Percentiles rank a stretch among this genome's conserved stretches.
phyloP scores from a whole-genome alignment of 2,888 invertebrate genomes.

The Rosalia funebris region DNA sequence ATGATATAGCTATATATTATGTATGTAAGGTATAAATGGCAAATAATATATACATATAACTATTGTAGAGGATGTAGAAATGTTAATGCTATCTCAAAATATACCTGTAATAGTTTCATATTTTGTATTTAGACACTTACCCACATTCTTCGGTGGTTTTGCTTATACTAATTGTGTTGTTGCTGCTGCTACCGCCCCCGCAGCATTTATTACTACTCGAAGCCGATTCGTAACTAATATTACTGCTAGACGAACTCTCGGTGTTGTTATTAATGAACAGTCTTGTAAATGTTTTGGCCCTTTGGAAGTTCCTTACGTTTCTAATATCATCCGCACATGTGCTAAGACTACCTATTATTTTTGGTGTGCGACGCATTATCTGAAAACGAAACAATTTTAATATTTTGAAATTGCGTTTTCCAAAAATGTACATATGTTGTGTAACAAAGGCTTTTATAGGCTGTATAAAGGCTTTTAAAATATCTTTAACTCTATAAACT shows the following conservation, averaged over 20 bases:
- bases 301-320: constrained; percentile 68
- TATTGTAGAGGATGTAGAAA: no score
- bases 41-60: no score
- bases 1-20: no score
- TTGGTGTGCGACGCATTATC: constrained; percentile 73
- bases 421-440: no score
- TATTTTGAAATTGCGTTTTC: no score
- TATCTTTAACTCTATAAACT: no score
- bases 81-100: no score
- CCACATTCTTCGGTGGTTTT: constrained; percentile 47
- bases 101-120: no score
- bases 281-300: constrained; percentile 57
- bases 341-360: constrained; percentile 72
- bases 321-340: constrained; percentile 74
- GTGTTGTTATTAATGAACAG: constrained; percentile 48
- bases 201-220: constrained; percentile 59
- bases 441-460: no score
- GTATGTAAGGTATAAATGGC: no score
- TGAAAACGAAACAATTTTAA: constrained; percentile 35
- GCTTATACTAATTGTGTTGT: constrained; percentile 33
- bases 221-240: constrained; percentile 67
- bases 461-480: no score
- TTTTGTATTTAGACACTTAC: no score
- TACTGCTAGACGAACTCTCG: constrained; percentile 61
- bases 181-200: constrained; percentile 40